Conservation (phyloP, 2,797 vertebrate species). For the Lepilemur ruficaudatus region DNA sequence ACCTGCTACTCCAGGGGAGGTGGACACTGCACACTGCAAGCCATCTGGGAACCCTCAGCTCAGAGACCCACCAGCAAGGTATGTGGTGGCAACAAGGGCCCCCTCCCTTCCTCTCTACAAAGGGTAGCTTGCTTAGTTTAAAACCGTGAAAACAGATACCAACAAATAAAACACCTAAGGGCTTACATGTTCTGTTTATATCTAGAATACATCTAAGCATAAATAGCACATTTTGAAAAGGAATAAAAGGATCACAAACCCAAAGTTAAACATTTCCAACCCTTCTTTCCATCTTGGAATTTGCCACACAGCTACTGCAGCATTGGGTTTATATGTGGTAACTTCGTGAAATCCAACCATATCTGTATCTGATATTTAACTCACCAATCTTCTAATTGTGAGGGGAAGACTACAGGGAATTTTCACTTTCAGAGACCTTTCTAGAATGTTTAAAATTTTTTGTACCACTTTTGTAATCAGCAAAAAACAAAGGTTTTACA, state of each 20-base stretch:
- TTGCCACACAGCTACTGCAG: not conserved
- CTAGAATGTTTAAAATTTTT: not conserved
- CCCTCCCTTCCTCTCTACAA: not conserved
- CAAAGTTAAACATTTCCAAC: not conserved
- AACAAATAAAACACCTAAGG: not conserved
- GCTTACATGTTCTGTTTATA: constrained; percentile 19
- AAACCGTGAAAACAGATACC: not conserved
- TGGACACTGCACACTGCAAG: not conserved
- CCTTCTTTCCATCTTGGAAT: not conserved
- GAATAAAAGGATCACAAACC: constrained; percentile 35
- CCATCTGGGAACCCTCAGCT: not conserved
- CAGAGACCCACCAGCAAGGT: not conserved
- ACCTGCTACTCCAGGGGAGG: not conserved
- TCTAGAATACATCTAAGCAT: not conserved
- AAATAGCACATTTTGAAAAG: constrained; percentile 13
- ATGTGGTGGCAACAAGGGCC: no score
- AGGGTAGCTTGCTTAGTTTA: not conserved
- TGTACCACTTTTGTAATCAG: not conserved
- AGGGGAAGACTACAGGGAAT: not conserved
- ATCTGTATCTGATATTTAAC: not conserved
- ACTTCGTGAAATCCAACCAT: not conserved
- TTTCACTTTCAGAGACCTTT: not conserved
- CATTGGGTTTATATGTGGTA: not conserved
- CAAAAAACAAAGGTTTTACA: not conserved
- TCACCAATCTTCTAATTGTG: not conserved